Base-by-base conservation (phyloP, 2,888 invertebrate genomes). In the Apocheima hispidaria region DNA sequence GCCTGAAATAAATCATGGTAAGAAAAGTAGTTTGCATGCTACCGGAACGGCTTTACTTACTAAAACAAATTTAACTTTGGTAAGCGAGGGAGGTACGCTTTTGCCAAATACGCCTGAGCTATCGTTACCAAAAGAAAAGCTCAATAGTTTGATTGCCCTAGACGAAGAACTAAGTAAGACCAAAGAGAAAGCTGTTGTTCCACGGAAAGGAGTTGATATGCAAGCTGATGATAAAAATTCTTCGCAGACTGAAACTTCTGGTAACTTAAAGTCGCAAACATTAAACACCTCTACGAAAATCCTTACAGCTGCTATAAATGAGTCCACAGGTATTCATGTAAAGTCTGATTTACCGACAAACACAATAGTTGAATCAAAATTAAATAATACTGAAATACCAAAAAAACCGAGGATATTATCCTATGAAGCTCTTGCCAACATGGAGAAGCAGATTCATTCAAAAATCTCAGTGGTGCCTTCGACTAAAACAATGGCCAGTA, bases 321-420 rank as follows among this genome's bases (percentile, higher is more conserved):
- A 60, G 36, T 30, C 41, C 49, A 58, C 40, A 35, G 26, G 28
- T 59, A 38, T 9, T 30, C 3, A 40, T 20, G 20, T n/a, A 28
- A 18, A 18, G 7, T 0, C 16, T 35, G 12, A 16, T 49, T 0
- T 18, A 10, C n/a, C 20, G 10, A 71, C 53, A 33, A 63, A 65
- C 10, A 48, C 41, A 52, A 20, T 55, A 9, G 51, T 48, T 57
- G 65, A 36, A 46, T 30, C 50, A 16, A 59, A 57, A 36, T 43
- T 57, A 16, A 78, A 73, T 65, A 63, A 46, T 50, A 75, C 69
- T 9, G 63, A 66, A 68, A 48, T 60, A 40, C 78, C 60, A 23
- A 86, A 83, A 53, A 91, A 92, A 56, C 91, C 91, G 35, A 52
- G 70, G 43, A 62, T 85, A 38, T 62, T 88, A 48, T 84, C 84